These are phyloP conservation scores for Nebria salina DNA, from an alignment of 2,888 invertebrate genomes.

Conservation along the genomic window DNA sequence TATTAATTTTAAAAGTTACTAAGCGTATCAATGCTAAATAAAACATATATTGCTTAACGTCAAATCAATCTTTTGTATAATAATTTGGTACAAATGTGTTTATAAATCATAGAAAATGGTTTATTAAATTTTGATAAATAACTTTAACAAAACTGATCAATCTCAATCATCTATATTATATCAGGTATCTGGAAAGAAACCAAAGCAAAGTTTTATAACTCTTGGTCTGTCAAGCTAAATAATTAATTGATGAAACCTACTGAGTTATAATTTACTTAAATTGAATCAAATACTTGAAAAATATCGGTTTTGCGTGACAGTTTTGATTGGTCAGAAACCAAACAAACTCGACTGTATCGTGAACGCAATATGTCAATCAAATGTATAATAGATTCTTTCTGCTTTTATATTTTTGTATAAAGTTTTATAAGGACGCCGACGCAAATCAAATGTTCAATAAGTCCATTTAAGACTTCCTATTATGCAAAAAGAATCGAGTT, in stretches of 20 bases:
- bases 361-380: background rate
- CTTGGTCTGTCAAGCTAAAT: background rate
- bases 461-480: constrained; percentile 37
- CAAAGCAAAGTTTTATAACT: background rate
- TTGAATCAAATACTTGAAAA: background rate
- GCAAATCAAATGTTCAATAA: constrained; percentile 23
- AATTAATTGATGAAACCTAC: background rate
- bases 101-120: background rate
- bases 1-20: too few relatives aligned
- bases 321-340: background rate
- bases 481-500: constrained; percentile 41
- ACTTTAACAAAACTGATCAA: background rate
- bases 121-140: background rate
- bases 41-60: too few relatives aligned
- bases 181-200: background rate
- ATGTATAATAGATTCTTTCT: background rate
- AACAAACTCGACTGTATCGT: background rate
- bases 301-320: background rate
- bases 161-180: background rate
- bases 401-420: background rate
- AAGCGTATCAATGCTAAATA: too few relatives aligned
- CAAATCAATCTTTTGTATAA: background rate
- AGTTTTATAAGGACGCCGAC: background rate
- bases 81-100: background rate
- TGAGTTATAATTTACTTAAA: background rate